phyloP scores from a whole-genome alignment of 2,113 vertebrate genomes.

The Onychorhynchus coronatus region DNA sequence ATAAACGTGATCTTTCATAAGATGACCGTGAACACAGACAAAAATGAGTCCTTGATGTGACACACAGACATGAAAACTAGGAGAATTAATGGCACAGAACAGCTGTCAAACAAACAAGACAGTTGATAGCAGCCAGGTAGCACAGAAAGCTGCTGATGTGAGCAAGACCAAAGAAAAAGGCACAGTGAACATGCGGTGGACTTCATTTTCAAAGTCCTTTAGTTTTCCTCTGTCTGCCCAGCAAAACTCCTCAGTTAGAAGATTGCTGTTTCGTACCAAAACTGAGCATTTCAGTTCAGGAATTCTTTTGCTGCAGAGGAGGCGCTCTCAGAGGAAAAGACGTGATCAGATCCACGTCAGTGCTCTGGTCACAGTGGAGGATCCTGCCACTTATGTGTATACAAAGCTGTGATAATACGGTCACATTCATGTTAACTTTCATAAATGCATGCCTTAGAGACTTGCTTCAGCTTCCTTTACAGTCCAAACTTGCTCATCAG shows the following conservation, averaged over 20 bases:
- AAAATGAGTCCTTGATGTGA: not conserved
- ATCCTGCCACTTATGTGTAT: not conserved
- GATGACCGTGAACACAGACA: not conserved
- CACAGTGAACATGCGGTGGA: not conserved
- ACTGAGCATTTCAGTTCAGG: not conserved
- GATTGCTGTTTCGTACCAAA: not conserved
- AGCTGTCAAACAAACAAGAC: not conserved
- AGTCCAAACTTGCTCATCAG: not conserved
- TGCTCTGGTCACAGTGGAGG: not conserved
- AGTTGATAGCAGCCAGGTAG: not conserved
- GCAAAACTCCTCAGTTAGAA: not conserved
- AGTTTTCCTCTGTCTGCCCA: not conserved
- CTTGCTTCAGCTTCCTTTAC: not conserved
- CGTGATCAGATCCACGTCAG: not conserved
- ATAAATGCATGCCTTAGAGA: not conserved
- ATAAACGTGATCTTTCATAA: not conserved
- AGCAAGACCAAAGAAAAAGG: not conserved
- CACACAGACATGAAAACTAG: not conserved
- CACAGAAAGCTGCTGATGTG: not conserved
- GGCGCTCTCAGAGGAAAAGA: not conserved
- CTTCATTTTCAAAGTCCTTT: not conserved
- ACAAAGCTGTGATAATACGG: not conserved
- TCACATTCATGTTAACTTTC: not conserved
- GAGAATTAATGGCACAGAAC: not conserved
- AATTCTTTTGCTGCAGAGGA: not conserved